phyloP scores from a whole-genome alignment of 1,140 invertebrate genomes.

The Cydia fagiglandana region DNA sequence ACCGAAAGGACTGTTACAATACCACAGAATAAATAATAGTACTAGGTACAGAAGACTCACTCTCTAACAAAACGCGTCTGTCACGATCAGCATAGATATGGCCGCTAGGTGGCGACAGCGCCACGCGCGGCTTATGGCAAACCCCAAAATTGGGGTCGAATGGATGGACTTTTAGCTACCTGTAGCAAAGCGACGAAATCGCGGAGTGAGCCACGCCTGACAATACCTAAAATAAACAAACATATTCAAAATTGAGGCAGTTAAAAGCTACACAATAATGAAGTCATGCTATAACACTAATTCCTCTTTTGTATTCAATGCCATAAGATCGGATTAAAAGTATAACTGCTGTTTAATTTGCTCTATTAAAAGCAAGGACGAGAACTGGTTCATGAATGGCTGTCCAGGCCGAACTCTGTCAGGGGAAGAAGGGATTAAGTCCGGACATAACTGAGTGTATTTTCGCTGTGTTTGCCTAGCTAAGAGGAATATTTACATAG shows the following conservation, averaged over 20 bases:
- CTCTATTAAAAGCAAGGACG: constrained; percentile 23
- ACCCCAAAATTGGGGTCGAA: too few species aligned
- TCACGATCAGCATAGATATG: too few species aligned
- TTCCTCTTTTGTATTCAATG: background rate
- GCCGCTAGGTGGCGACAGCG: too few species aligned
- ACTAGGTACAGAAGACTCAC: too few species aligned
- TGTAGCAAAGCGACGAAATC: too few species aligned
- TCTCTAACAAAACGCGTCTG: too few species aligned
- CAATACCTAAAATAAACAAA: too few species aligned
- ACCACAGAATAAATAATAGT: background rate
- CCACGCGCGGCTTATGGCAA: too few species aligned
- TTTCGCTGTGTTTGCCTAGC: background rate
- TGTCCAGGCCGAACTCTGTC: background rate
- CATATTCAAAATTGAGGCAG: too few species aligned
- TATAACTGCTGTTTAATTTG: constrained; percentile 12
- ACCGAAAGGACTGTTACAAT: background rate
- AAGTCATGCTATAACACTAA: background rate
- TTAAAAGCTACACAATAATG: background rate
- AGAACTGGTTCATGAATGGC: constrained; percentile 20
- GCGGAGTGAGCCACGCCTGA: too few species aligned
- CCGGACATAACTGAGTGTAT: background rate
- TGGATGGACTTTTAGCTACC: too few species aligned
- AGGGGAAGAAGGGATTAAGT: background rate
- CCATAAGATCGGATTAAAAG: background rate
- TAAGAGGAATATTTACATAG: background rate